Evolutionary conservation across 2,888 invertebrate species (phyloP), one percentile per base, ranked within the genome.

Genomic region (Latrodectus hesperus): DNA sequence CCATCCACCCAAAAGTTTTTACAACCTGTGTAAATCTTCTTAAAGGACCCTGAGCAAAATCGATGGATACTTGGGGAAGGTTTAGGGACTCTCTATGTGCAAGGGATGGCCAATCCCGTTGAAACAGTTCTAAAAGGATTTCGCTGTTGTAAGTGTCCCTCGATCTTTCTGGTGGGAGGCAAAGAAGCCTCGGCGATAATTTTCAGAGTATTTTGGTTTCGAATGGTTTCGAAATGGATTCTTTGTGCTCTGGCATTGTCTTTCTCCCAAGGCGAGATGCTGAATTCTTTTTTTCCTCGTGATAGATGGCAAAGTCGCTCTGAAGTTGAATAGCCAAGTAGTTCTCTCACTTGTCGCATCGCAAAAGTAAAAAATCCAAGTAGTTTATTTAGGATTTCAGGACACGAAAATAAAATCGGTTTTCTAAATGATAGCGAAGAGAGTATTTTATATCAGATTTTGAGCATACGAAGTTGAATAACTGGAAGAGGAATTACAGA

Each of bases 81-180:
- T 60, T 60, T 60, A 60, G 60, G 60, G 11, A n/a, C 55, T 55
- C 4, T 60, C 38, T 38, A 38, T 60, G 10, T 60, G 60, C 12
- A 60, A 38, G 38, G 38, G 38, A 38, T 38, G 38, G 38, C 60
- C 60, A 60, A 60, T 60, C 60, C 60, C 60, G 14, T 12, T 12
- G 60, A 60, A 60, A 60, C n/a, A 60, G 60, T 60, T 79, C 79
- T 79, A 71, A 79, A 79, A 79, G 79, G 79, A 71, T 71, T 79
- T 79, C 22, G 68, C 60, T 71, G 70, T 79, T 22, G 65, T 12
- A 38, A 65, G 49, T 65, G 76, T 76, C 76, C 60, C 60, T 60
- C 60, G 60, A 60, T 60, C 60, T 16, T 60, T n/a, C 60, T 60
- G 60, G 60, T 60, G n/a, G 60, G 60, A 60, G 14, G 14, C 60